These are phyloP conservation scores for Sander lucioperca DNA, from an alignment of 2,113 vertebrate genomes.

Conservation along the genomic window DNA sequence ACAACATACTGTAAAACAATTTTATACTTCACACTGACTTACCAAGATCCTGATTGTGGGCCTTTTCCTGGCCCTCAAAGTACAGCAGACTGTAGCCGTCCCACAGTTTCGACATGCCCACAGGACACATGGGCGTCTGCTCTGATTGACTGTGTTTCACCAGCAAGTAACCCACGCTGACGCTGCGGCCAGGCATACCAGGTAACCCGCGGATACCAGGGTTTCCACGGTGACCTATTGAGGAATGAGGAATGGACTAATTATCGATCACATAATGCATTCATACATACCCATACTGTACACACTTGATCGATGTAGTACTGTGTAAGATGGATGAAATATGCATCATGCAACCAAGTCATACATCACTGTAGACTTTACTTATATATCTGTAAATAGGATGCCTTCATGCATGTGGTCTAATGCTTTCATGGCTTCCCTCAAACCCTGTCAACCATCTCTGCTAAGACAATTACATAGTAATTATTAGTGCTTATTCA, in stretches of 20 bases:
- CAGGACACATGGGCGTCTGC: slow-evolving; percentile 93
- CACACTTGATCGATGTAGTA: not conserved
- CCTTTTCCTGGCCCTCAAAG: slow-evolving; percentile 97
- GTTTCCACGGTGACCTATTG: slow-evolving; percentile 86
- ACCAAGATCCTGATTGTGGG: slow-evolving; percentile 99
- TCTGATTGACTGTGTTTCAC: slow-evolving; percentile 98
- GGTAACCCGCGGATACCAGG: slow-evolving; percentile 86
- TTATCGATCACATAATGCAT: not conserved
- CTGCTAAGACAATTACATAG: not conserved
- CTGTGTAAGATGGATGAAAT: not conserved
- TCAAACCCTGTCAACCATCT: not conserved
- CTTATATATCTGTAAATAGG: not conserved
- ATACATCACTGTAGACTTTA: not conserved
- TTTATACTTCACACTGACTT: slow-evolving; percentile 40
- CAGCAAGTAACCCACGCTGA: slow-evolving; percentile 95
- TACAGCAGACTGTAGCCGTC: slow-evolving; percentile 97
- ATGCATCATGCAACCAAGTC: not conserved
- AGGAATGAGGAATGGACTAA: not conserved
- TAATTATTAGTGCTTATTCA: slow-evolving; percentile 2
- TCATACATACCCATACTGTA: not conserved
- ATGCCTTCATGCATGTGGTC: not conserved
- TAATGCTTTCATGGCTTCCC: not conserved
- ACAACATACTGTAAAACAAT: not conserved
- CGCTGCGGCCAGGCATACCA: slow-evolving; percentile 95
- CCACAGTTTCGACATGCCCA: slow-evolving; percentile 96